Percentiles rank a stretch among this genome's conserved stretches.
Evolutionary conservation across 2,888 invertebrate species (phyloP).

Genomic region (Apotomis betuletana): DNA sequence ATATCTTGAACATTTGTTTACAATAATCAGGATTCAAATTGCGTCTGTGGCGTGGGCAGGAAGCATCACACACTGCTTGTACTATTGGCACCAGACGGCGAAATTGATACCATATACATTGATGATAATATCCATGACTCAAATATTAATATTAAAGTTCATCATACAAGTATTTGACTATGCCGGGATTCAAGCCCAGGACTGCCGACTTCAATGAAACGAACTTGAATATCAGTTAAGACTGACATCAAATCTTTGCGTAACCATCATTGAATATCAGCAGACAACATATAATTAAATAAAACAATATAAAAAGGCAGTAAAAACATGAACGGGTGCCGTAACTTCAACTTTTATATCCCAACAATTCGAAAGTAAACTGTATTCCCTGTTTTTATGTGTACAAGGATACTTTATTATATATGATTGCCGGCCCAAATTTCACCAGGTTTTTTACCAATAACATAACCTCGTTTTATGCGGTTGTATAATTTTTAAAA

Average conservation of each 20-base stretch:
- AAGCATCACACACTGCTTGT: no score
- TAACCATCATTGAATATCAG: constrained; percentile 22
- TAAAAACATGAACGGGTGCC: constrained; percentile 29
- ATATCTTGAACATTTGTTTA: no score
- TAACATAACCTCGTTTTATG: constrained; percentile 23
- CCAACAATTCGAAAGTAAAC: constrained; percentile 37
- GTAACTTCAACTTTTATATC: constrained; percentile 30
- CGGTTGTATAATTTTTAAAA: constrained; percentile 10
- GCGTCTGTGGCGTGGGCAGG: no score
- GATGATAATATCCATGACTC: no score
- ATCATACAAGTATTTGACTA: no score
- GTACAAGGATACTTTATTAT: constrained; percentile 9
- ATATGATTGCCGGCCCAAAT: constrained; percentile 21
- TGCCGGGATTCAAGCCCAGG: no score
- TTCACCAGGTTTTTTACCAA: constrained; percentile 18
- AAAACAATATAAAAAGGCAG: constrained; percentile 31
- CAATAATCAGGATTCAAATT: no score
- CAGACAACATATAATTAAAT: constrained; percentile 12
- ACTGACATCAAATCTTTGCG: constrained; percentile 12
- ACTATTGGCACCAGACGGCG: no score
- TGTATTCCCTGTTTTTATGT: constrained; percentile 30
- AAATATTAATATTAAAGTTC: no score
- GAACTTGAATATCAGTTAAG: not conserved
- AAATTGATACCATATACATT: no score
- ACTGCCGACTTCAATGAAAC: no score